Base-by-base conservation (phyloP, 2,797 vertebrate species). In the Epinephelus malabaricus region DNA sequence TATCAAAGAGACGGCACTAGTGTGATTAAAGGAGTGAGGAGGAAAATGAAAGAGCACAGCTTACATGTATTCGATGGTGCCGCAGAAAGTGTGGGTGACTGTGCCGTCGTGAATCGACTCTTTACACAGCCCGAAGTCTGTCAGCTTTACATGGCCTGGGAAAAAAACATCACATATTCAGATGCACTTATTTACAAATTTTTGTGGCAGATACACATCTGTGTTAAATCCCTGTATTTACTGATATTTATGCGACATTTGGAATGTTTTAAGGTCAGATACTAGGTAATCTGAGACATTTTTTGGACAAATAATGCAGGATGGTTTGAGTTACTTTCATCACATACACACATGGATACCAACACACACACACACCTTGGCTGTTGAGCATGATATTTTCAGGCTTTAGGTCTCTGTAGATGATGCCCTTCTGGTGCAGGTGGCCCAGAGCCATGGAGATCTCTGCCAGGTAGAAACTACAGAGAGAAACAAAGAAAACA, bases 351-450 rank as follows among this genome's bases (percentile, higher is more conserved):
- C 49, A 6, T 12, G 23, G 3, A 47, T 18, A 19, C 12, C 59
- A 11, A 34, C 17, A n/a, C 53, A 78, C 53, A 78, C 82, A 78
- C 82, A 17, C 65, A 99, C 98, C 98, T 96, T 99, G 98, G 91
- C 95, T 98, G 92, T 98, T 99, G 77, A 99, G 97, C 98, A 99
- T 99, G 94, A 99, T 99, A 93, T 99, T 99, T 94, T 99, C 98
- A 60, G 98, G 98, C 92, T 99, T 99, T 82, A 99, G 94, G 93
- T 99, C 98, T 95, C 98, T 96, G 94, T 99, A 99, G 94, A 99
- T 99, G 89, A 99, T 99, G 94, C 98, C 98, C 92, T 99, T 99
- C 93, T 99, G 98, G 95, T 99, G 98, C 90, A 99, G 96, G 94
- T 99, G 98, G 72, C 98, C 98, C 93, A 99, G 95, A 87, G 98